Evolutionary conservation across 1,140 invertebrate species (phyloP), one percentile per base, ranked within the genome.

Genomic region (Liolophura sinensis): DNA sequence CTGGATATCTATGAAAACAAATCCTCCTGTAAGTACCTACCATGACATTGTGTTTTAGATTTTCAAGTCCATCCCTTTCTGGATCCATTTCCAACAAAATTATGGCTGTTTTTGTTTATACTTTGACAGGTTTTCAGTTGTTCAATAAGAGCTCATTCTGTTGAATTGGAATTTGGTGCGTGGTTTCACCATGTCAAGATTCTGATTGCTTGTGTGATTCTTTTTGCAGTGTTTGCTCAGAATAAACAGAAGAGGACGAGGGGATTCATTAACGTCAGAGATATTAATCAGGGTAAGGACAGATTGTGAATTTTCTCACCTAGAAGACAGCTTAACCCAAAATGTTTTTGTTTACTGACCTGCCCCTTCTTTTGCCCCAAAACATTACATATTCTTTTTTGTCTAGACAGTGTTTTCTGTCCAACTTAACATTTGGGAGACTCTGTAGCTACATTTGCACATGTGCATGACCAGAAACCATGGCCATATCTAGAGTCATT

Each of bases 1-100:
- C 70, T 84, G 3, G 83, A 84, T 69, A 82, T 83, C 22, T 82
- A 81, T 67, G 83, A 84, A 70, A 82, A 84, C 68, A 84, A 84
- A 70, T 80, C 80, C 14, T 82, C 82, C 50, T 77, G 79, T 83
- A 74, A 79, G 78, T 78, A 27, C 16, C 50, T n/a, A 31, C 46
- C 47, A n/a, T 25, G 20, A 40, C 27, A n/a, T n/a, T n/a, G n/a
- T n/a, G n/a, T 59, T 58, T 25, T 50, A 51, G 24, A 3, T 18
- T 15, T 9, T 24, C 40, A n/a, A 15, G 31, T 46, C 22, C 20
- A 24, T 15, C 25, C 14, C 27, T 16, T 62, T 18, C 24, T 18
- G 25, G 48, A 46, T 22, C 31, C 20, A 62, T 60, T 62, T 12
- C 25, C 27, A 12, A 47, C 22, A 51, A 54, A n/a, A 52, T 24